These are phyloP conservation scores for Drosophila vallismaia DNA, from an alignment of 2,888 invertebrate species.

Conservation along the genomic window DNA sequence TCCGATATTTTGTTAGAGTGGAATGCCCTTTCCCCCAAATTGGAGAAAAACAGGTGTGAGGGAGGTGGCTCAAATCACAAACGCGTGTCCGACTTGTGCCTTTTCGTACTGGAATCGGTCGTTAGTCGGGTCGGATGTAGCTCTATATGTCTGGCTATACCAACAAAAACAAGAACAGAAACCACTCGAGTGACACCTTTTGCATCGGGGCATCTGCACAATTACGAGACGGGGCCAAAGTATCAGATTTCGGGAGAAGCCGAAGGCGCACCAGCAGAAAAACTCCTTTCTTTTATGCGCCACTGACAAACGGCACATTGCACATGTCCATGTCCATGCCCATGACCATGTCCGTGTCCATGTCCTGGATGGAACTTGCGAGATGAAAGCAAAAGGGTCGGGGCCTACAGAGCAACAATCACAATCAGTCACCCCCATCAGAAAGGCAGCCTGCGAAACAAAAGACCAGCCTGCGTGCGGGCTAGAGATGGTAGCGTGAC, in stretches of 20 bases:
- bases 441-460: slow-evolving; percentile 75
- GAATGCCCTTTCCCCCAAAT: slow-evolving; percentile 1
- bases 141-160: slow-evolving; percentile 52
- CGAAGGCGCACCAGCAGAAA: slow-evolving; percentile 60
- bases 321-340: slow-evolving; percentile 64
- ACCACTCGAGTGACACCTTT: slow-evolving; percentile 74
- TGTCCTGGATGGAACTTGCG: slow-evolving; percentile 20
- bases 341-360: slow-evolving; percentile 15
- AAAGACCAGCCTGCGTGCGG: slow-evolving; percentile 56
- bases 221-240: slow-evolving; percentile 69
- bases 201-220: slow-evolving; percentile 75
- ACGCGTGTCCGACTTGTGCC: slow-evolving; percentile 76
- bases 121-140: slow-evolving; percentile 56
- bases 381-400: slow-evolving; percentile 10
- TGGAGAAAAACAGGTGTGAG: slow-evolving; percentile 30
- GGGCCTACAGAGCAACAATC: slow-evolving; percentile 57
- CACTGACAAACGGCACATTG: slow-evolving; percentile 80
- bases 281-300: slow-evolving; percentile 79
- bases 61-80: slow-evolving; percentile 51
- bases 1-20: slow-evolving; percentile 16
- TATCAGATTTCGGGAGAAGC: slow-evolving; percentile 75
- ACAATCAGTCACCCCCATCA: slow-evolving; percentile 79
- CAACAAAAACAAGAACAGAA: slow-evolving; percentile 40
- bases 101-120: slow-evolving; percentile 29
- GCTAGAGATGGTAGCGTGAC: slow-evolving; percentile 33